phyloP scores from a whole-genome alignment of 1,140 invertebrate species.

The Battus philenor region DNA sequence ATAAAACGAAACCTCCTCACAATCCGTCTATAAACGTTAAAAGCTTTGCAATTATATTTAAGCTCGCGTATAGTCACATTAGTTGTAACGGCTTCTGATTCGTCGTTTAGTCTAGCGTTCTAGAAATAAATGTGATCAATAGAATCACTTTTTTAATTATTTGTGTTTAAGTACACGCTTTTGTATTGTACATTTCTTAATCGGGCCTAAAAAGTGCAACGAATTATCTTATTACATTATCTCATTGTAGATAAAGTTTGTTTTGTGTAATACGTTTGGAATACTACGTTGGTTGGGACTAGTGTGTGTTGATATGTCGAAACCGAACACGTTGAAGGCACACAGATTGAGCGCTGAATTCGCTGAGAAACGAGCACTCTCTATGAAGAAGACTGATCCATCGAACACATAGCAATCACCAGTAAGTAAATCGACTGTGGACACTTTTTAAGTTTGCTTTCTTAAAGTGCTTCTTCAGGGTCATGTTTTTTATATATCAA shows the following conservation, averaged over 20 bases:
- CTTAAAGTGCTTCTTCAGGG: too few relatives aligned
- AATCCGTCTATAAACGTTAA: slow-evolving; percentile 52
- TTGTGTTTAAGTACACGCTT: slow-evolving; percentile 52
- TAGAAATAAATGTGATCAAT: slow-evolving; percentile 54
- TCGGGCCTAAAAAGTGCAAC: slow-evolving; percentile 47
- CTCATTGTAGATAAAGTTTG: too few relatives aligned
- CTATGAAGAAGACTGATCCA: slow-evolving; percentile 58
- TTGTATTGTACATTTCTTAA: slow-evolving; percentile 26
- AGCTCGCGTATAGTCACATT: not conserved
- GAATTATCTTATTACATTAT: slow-evolving; percentile 36
- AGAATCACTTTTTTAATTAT: slow-evolving; percentile 60
- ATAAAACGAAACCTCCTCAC: slow-evolving; percentile 50
- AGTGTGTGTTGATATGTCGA: slow-evolving; percentile 59
- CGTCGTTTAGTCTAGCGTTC: slow-evolving; percentile 6
- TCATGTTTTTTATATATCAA: too few relatives aligned
- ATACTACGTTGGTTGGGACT: slow-evolving; percentile 22
- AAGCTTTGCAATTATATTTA: slow-evolving; percentile 19
- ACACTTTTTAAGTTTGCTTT: too few relatives aligned
- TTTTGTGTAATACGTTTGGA: slow-evolving; percentile 25
- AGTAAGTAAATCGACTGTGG: slow-evolving; percentile 38
- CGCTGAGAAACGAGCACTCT: slow-evolving; percentile 57
- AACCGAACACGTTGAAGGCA: slow-evolving; percentile 64
- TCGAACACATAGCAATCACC: slow-evolving; percentile 67
- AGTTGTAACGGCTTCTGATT: slow-evolving; percentile 6
- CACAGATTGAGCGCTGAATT: slow-evolving; percentile 67